Conservation (phyloP, 2,888 invertebrate species). For the Aporophyla nigra region DNA sequence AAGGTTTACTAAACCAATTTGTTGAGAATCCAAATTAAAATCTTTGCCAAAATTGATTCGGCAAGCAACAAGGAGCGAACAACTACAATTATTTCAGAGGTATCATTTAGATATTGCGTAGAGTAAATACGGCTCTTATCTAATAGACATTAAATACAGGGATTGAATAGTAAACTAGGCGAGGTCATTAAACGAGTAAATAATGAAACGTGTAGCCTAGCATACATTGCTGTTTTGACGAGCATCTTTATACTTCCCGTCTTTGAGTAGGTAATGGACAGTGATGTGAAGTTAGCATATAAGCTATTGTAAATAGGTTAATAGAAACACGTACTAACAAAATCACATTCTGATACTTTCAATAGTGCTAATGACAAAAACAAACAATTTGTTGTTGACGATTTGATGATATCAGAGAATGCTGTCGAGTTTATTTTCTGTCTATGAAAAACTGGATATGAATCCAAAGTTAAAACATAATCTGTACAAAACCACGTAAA, state of each 20-base stretch:
- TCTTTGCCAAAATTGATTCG: neutral
- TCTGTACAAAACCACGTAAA: neutral
- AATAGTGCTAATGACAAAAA: neutral
- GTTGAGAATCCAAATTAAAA: neutral
- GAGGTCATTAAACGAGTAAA: conserved; percentile 36
- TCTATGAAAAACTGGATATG: neutral
- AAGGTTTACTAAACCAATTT: neutral
- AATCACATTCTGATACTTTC: neutral
- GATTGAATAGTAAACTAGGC: conserved; percentile 29
- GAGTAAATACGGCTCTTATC: conserved; percentile 41
- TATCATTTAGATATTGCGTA: conserved; percentile 20
- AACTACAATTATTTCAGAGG: conserved; percentile 9
- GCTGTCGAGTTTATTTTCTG: neutral
- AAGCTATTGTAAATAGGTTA: neutral
- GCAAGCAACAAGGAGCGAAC: neutral
- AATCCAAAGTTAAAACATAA: neutral
- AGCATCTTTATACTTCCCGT: neutral
- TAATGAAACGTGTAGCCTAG: neutral
- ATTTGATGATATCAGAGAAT: conserved; percentile 1
- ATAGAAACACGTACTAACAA: neutral
- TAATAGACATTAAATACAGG: conserved; percentile 19
- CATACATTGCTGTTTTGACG: neutral
- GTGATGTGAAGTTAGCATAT: neutral
- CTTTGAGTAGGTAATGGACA: neutral
- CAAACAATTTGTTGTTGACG: conserved; percentile 5